Evolutionary conservation across 92 coral and sea anemone species (phyloP), one percentile per base, ranked within the genome.

Genomic region (Zoanthus gigantus): DNA sequence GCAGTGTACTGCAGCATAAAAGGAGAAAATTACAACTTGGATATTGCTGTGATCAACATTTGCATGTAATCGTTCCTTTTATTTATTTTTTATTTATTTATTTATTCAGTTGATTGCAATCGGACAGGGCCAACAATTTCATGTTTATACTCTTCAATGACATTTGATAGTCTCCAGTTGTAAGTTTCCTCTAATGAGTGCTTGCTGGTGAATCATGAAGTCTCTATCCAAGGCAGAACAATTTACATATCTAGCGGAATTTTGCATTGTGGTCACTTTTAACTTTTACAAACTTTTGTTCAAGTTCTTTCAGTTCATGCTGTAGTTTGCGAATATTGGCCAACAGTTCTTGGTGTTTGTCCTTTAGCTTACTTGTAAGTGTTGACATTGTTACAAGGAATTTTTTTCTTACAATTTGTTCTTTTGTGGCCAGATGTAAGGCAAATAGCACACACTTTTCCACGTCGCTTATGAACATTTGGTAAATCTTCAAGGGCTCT

Each of bases 341-440:
- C 56, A 30, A 44, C 74, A 78, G 47, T 29, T 79, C 78, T 34
- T 80, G 88, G 79, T 88, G 88, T 71, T 88, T 82, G 17, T 88
- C 87, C 50, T 81, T 82, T 32, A 88, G 72, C 78, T 88, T 67
- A 42, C 88, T 23, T 23, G 23, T 23, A 88, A 45, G 74, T 30
- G 88, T 82, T 82, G 23, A 73, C 87, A 81, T 72, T 82, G 12
- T 44, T 31, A 74, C 91, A 82, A 34, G 91, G 91, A 57, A 42
- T 23, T 23, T 23, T 48, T 47, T 76, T 60, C 16, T 56, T 47
- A 50, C 86, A 85, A 18, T 45, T 85, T 29, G 87, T n/a, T 76
- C 77, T 89, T 76, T 89, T 89, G 66, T 89, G 92, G 7, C 92
- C 92, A 17, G 80, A 32, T 30, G n/a, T 67, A 77, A 84, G 92